Base-by-base conservation (phyloP, 2,797 vertebrate species). In the Sitta carolinensis region DNA sequence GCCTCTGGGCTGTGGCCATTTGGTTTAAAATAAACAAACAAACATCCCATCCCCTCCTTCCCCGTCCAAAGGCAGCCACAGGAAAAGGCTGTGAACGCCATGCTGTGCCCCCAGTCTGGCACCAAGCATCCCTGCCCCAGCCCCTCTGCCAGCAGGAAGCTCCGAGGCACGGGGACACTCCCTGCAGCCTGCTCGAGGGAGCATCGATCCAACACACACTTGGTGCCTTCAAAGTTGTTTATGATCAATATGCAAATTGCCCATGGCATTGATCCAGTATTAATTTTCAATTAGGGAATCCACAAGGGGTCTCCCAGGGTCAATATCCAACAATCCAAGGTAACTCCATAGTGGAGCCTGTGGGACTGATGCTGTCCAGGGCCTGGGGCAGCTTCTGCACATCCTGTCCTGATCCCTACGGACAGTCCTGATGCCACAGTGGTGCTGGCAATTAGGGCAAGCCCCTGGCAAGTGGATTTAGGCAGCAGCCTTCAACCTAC, bases 201-300 rank as follows among this genome's bases (percentile, higher is more conserved):
- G 98, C 98, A 99, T 99, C 98, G 99, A 99, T 99, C 98, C 97
- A 96, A 96, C 96, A 98, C 98, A 98, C 98, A 98, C 99, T 99
- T 97, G 98, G 98, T 99, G 99, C 99, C 99, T 99, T 99, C 98
- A 98, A 98, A 99, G 98, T 98, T 99, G 99, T 99, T 99, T 99
- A 98, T 99, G 98, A 99, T 99, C 99, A 99, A 99, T 99, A 99
- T 99, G 99, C 99, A 99, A 99, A 99, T 99, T 97, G 98, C 98
- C 98, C 97, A 82, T 98, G 96, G 98, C 98, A 99, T 99, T 98
- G 99, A 99, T 99, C 99, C 97, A 93, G 98, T 99, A 99, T 99
- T 99, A 99, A 99, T 99, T 99, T 99, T 99, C 99, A 99, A 99
- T 99, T 99, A 99, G 99, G 98, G 98, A 99, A 99, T 98, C 98